phyloP scores from a whole-genome alignment of 64 coral and sea anemone genomes.

The Orbicella faveolata region DNA sequence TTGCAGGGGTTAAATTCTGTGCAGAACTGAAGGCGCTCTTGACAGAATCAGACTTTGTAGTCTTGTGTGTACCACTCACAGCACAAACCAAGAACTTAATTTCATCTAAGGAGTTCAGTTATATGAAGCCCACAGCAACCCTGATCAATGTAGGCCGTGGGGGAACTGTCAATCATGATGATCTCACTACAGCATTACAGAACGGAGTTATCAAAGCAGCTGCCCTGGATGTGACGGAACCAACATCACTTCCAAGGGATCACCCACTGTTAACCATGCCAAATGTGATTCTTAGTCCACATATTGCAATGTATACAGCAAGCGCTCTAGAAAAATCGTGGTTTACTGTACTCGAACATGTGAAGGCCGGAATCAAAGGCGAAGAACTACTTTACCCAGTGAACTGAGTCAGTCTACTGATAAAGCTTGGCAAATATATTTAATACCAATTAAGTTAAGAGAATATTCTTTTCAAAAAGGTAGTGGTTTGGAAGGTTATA shows the following conservation, averaged over 20 bases:
- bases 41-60: conserved; percentile 50
- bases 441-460: no score
- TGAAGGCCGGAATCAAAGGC: conserved; percentile 23
- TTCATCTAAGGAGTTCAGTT: conserved; percentile 28
- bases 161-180: conserved; percentile 57
- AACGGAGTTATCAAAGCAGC: conserved; percentile 58
- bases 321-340: not conserved
- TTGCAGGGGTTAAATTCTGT: conserved; percentile 60
- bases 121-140: conserved; percentile 65
- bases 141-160: conserved; percentile 60
- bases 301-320: conserved; percentile 31
- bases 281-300: conserved; percentile 69
- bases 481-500: no score
- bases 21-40: conserved; percentile 54
- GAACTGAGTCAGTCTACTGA: not conserved
- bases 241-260: conserved; percentile 43
- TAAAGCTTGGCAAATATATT: not conserved
- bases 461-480: no score
- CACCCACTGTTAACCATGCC: conserved; percentile 55
- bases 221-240: conserved; percentile 58
- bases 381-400: conserved; percentile 6
- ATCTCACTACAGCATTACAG: conserved; percentile 53
- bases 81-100: conserved; percentile 57
- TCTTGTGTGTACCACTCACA: conserved; percentile 40
- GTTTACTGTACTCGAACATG: not conserved